Evolutionary conservation across 2,113 vertebrate genomes (phyloP).

Genomic region (Nothobranchius kuhntae): DNA sequence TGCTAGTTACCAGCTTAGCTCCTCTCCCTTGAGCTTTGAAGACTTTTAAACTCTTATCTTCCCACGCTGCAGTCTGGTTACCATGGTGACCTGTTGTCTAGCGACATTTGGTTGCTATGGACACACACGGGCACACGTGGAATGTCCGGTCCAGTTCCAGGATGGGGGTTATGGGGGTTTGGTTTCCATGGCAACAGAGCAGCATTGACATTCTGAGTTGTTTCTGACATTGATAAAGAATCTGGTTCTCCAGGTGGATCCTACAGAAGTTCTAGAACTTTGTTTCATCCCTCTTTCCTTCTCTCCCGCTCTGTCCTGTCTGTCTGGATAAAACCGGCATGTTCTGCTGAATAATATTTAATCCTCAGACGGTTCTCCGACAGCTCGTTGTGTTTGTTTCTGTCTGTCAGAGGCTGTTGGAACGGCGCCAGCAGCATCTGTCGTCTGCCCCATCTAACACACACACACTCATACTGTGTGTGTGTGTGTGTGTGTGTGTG

Average conservation of each 20-base stretch:
- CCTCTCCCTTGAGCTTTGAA: constrained; percentile 46
- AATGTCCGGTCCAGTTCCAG: constrained; percentile 3
- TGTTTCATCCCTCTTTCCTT: not conserved
- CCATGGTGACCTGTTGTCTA: constrained; percentile 51
- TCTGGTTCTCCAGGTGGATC: too few species aligned
- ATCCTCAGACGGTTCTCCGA: constrained; percentile 40
- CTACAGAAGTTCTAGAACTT: not conserved
- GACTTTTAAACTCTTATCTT: not conserved
- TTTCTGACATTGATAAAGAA: too few species aligned
- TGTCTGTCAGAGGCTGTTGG: not conserved
- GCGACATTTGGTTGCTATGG: constrained; percentile 9
- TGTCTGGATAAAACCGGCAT: constrained; percentile 14
- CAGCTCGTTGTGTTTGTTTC: constrained; percentile 17
- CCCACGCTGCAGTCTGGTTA: constrained; percentile 49
- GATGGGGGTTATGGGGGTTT: not conserved
- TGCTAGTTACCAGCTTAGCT: too few species aligned
- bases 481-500: constrained; percentile 19
- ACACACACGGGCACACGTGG: not conserved
- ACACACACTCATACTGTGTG: not conserved
- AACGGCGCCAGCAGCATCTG: constrained; percentile 19
- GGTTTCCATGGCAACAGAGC: constrained; percentile 19
- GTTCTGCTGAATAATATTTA: constrained; percentile 24
- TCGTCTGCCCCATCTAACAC: constrained; percentile 1
- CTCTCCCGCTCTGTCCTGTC: not conserved
- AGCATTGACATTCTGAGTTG: not conserved